Conservation (phyloP, 2,113 vertebrate species). For the Balaeniceps rex region DNA sequence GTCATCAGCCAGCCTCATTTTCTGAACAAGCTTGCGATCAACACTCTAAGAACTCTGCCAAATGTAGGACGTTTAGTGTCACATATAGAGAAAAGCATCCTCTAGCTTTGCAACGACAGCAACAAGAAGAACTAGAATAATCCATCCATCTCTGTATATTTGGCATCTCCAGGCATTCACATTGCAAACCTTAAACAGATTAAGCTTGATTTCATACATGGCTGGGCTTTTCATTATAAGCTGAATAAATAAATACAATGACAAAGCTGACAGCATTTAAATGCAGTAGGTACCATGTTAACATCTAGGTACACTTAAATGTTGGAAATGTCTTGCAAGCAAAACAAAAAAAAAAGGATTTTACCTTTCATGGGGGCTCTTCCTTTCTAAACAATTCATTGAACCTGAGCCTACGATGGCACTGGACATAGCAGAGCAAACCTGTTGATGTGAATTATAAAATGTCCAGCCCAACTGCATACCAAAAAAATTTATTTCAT, state of each 20-base stretch:
- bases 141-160: neutral
- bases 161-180: neutral
- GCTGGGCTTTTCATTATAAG: neutral
- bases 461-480: neutral
- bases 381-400: neutral
- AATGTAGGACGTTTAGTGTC: neutral
- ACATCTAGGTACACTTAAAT: neutral
- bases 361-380: neutral
- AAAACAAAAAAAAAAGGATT: neutral
- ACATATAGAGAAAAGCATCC: neutral
- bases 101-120: neutral
- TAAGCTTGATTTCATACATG: neutral
- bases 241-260: neutral
- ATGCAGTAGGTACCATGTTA: neutral
- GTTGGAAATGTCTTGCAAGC: neutral
- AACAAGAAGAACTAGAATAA: neutral
- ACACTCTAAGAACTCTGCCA: neutral
- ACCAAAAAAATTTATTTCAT: neutral
- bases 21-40: fast-evolving
- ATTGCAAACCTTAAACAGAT: neutral
- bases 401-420: neutral
- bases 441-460: neutral
- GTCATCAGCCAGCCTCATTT: neutral
- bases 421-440: neutral
- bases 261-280: neutral